Evolutionary conservation across 35 echinoderm and acorn worm species (phyloP).

Genomic region (Eucidaris tribuloides): DNA sequence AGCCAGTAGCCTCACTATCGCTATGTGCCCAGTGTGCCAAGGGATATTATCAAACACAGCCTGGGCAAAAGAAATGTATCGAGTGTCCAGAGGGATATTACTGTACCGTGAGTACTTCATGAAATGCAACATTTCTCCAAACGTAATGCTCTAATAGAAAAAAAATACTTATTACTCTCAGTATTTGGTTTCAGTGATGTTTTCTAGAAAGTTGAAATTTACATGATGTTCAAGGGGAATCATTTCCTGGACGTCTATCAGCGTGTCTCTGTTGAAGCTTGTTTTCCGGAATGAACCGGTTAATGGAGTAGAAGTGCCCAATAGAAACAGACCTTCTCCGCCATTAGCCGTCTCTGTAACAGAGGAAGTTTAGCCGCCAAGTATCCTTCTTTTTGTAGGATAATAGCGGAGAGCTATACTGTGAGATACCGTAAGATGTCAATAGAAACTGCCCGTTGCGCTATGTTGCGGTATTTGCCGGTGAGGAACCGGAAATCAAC

Average conservation of each 20-base stretch:
- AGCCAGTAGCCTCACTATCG: background rate
- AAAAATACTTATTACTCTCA: background rate
- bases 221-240: background rate
- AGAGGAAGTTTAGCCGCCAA: no score
- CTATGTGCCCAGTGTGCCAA: background rate
- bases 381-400: no score
- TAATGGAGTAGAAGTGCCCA: no score
- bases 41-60: constrained; percentile 32
- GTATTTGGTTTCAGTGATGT: background rate
- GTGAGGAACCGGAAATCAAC: no score
- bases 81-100: constrained; percentile 13
- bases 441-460: no score
- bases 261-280: background rate
- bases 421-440: no score
- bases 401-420: no score
- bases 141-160: no score
- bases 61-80: background rate
- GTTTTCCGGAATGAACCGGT: background rate
- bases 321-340: no score
- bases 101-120: constrained; percentile 25
- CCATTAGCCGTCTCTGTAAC: no score
- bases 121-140: no score
- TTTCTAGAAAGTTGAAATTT: background rate
- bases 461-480: no score
- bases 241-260: background rate